Evolutionary conservation across 2,113 vertebrate species (phyloP).

Genomic region (Paracanthobrama guichenoti): DNA sequence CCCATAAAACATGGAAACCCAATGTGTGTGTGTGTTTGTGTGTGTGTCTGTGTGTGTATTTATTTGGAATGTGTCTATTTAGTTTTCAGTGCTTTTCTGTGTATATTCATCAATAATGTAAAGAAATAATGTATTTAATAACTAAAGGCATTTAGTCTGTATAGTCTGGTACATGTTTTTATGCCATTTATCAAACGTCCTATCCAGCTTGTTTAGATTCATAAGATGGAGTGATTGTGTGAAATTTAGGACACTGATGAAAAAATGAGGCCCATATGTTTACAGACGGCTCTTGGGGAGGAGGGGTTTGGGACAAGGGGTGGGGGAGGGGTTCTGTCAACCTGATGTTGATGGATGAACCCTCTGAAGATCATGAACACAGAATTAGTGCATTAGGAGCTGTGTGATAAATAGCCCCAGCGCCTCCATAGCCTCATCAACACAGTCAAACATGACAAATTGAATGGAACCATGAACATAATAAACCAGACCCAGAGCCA

Average conservation of each 20-base stretch:
- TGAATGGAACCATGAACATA: slow-evolving; percentile 31
- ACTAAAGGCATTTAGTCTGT: slow-evolving; percentile 11
- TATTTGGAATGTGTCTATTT: not conserved
- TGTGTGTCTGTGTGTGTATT: not conserved
- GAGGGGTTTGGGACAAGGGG: slow-evolving; percentile 36
- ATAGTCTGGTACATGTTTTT: slow-evolving; percentile 50
- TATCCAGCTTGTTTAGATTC: slow-evolving; percentile 89
- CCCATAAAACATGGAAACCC: too few species aligned
- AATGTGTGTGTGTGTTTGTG: too few species aligned
- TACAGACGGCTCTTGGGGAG: slow-evolving; percentile 75
- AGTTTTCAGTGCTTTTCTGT: not conserved
- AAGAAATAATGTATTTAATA: not conserved
- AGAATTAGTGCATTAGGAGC: slow-evolving; percentile 82
- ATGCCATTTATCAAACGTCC: slow-evolving; percentile 90
- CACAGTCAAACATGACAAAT: slow-evolving; percentile 42
- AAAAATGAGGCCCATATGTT: slow-evolving; percentile 87
- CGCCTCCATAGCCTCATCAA: slow-evolving; percentile 57
- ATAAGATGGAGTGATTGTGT: slow-evolving; percentile 85
- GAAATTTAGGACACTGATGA: slow-evolving; percentile 86
- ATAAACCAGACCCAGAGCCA: slow-evolving; percentile 20
- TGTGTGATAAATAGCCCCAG: slow-evolving; percentile 81
- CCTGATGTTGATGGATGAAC: slow-evolving; percentile 90
- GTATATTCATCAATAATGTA: not conserved
- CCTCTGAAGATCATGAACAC: slow-evolving; percentile 83
- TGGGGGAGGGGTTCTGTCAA: slow-evolving; percentile 73